Percentiles rank a stretch among this genome's conserved stretches.
Conservation (phyloP, 2,888 invertebrate genomes). For the Drymonia ruficornis region DNA sequence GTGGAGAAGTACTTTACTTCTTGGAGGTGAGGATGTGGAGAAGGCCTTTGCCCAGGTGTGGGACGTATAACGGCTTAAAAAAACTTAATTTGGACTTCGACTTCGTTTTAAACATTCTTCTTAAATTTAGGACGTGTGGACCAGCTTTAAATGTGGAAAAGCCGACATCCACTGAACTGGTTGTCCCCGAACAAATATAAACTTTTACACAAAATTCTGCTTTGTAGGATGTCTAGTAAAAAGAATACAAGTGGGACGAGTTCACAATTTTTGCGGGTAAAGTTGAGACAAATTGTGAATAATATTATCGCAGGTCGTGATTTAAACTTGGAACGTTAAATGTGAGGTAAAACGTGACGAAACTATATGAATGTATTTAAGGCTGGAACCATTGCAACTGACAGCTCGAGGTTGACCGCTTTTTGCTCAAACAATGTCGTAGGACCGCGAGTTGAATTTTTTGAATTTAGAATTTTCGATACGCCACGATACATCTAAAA, state of each 20-base stretch:
- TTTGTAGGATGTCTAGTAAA: conserved; percentile 5
- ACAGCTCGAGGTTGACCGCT: too few species aligned
- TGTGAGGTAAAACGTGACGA: background rate
- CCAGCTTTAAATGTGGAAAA: conserved; percentile 1
- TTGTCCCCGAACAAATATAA: conserved; percentile 22
- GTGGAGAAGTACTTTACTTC: too few species aligned
- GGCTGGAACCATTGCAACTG: too few species aligned
- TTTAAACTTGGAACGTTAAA: background rate
- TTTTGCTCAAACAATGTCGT: too few species aligned
- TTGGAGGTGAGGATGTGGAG: too few species aligned
- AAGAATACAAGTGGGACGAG: conserved; percentile 4
- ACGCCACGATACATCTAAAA: too few species aligned
- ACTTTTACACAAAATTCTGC: conserved; percentile 11
- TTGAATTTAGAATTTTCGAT: too few species aligned
- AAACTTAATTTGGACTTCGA: too few species aligned
- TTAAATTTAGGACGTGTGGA: conserved; percentile 9
- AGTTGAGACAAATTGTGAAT: background rate
- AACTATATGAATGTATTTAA: background rate
- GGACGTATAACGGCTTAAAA: background rate
- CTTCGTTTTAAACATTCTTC: conserved; percentile 6
- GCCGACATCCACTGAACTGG: background rate
- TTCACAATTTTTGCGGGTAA: conserved; percentile 4
- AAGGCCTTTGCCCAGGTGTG: too few species aligned
- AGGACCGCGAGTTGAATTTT: too few species aligned
- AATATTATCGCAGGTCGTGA: background rate